Conservation (phyloP, 2,113 vertebrate genomes). For the Actenoides hombroni region DNA sequence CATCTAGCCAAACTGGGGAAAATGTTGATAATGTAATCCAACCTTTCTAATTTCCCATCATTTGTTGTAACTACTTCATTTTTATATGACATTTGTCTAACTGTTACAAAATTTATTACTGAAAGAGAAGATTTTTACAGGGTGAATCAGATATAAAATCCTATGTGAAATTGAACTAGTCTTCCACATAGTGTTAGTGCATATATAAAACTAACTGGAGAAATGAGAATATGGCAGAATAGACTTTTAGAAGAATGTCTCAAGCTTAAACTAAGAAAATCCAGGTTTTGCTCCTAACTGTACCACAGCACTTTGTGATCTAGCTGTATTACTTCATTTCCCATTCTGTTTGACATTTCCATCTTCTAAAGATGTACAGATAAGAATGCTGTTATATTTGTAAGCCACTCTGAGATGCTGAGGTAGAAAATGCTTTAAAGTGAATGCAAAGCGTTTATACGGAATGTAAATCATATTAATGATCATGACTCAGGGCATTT, state of each 20-base stretch:
- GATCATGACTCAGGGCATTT: background rate
- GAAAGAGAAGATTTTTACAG: background rate
- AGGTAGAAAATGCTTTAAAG: background rate
- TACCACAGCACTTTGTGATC: background rate
- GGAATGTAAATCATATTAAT: background rate
- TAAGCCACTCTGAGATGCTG: background rate
- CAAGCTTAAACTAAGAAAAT: background rate
- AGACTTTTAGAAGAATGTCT: background rate
- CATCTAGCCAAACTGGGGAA: background rate
- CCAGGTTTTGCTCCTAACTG: background rate
- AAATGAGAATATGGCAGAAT: background rate
- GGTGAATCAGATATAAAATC: background rate
- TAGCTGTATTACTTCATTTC: background rate
- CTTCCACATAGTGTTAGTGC: background rate
- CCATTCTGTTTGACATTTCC: background rate
- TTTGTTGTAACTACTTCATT: background rate
- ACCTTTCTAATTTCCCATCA: background rate
- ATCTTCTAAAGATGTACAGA: background rate
- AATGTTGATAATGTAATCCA: background rate
- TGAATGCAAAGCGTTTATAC: background rate
- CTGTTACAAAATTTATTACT: background rate
- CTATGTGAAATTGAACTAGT: background rate
- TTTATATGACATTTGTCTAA: background rate
- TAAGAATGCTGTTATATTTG: background rate
- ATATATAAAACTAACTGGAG: background rate